Base-by-base conservation (phyloP, 2,888 invertebrate species). In the Andrena chrysosceles region DNA sequence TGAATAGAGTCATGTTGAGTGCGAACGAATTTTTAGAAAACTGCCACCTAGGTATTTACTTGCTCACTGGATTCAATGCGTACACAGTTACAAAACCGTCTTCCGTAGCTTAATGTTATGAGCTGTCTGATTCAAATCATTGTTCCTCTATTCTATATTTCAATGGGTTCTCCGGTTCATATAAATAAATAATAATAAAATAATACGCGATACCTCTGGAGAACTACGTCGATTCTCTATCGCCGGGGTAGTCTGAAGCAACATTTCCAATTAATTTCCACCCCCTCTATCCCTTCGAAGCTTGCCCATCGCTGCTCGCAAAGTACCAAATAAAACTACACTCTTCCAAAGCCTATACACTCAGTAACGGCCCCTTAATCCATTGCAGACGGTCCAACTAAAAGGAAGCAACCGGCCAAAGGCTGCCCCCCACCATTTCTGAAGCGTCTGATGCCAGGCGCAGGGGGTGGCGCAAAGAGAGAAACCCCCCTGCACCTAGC, bases 361-460 rank as follows among this genome's bases (percentile, higher is more conserved):
- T 49, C n/a, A 7, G 16, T 29, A 66, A 67, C 33, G 64, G 49
- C 49, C 31, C 73, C 73, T 72, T 77, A 72, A 77, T 77, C 42
- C 77, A 72, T 29, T 23, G 10, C 6, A 59, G 56, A 13, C 48
- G 13, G 26, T 54, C 33, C 54, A 8, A 7, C 33, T 56, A 23
- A 64, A 67, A 48, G 62, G 31, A 20, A 42, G 23, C 42, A 10
- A 13, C 26, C 31, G 29, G 7, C 35, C n/a, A 31, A 60, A 33
- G 33, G 54, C 66, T 20, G 26, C 68, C 60, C 13, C 52, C 26
- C 66, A 16, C 1, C 4, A 8, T 70, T 69, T 35, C 64, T 31
- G 29, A 20, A 52, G 66, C 70, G 35, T 29, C 62, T 80, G 71
- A 67, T 67, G 42, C 54, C 48, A 20, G 7, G 3, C n/a, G 29